A percentile compares a stretch with the other conserved stretches of the same genome.
phyloP scores from a whole-genome alignment of 2,113 vertebrate species.

The Rhinopomastus cyanomelas region DNA sequence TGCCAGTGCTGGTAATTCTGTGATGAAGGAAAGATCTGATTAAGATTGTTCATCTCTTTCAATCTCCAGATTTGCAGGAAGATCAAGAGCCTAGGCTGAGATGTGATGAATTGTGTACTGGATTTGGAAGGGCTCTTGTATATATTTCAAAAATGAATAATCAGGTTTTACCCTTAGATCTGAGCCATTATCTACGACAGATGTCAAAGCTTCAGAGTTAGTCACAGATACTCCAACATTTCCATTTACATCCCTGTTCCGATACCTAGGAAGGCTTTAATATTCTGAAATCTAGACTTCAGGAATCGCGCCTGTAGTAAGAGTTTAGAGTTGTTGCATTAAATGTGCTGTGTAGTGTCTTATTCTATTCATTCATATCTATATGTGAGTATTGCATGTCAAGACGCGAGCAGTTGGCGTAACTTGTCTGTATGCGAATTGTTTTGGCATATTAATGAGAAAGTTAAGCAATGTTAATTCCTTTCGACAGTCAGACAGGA shows the following conservation, averaged over 20 bases:
- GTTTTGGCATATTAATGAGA: neutral
- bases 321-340: neutral
- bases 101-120: neutral
- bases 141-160: slow-evolving; percentile 3
- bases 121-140: slow-evolving; percentile 3
- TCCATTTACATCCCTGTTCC: neutral
- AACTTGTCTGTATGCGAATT: neutral
- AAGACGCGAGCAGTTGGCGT: neutral
- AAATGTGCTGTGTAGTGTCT: neutral
- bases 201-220: neutral
- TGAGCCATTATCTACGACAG: neutral
- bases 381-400: neutral
- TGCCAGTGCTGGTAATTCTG: slow-evolving; percentile 3
- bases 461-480: neutral
- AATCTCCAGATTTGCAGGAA: neutral
- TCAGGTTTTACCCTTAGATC: neutral
- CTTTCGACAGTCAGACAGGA: neutral
- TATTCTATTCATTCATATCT: neutral
- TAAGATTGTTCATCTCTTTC: slow-evolving; percentile 17
- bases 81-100: slow-evolving; percentile 22
- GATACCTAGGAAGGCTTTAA: neutral
- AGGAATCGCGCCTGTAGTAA: neutral
- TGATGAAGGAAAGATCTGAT: slow-evolving; percentile 2
- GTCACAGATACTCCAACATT: neutral
- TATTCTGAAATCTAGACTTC: neutral